These are phyloP conservation scores for Recurvirostra avosetta DNA, from an alignment of 2,113 vertebrate species.

Conservation along the genomic window DNA sequence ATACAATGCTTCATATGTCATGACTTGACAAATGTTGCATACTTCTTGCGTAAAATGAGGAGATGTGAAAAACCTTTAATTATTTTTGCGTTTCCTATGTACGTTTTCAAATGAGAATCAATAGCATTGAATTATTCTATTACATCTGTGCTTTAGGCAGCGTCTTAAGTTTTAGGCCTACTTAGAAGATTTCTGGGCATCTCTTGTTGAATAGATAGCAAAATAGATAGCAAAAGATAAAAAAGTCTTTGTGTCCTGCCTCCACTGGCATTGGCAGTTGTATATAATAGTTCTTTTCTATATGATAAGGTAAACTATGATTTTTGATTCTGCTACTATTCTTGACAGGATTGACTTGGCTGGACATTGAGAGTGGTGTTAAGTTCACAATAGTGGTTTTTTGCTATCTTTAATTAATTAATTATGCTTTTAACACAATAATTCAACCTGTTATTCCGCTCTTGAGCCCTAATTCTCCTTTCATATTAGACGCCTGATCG, in stretches of 20 bases:
- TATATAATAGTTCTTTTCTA: neutral
- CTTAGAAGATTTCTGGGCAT: neutral
- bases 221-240: neutral
- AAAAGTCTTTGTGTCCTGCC: neutral
- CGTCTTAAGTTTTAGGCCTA: neutral
- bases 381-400: neutral
- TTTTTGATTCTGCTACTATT: neutral
- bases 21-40: neutral
- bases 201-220: neutral
- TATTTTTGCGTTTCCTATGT: neutral
- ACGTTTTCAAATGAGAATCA: neutral
- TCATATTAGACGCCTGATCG: accelerated
- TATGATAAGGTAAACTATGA: neutral
- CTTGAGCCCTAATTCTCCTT: neutral
- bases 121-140: too few relatives aligned
- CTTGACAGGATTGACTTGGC: neutral
- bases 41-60: neutral
- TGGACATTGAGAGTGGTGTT: neutral
- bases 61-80: neutral
- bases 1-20: accelerated
- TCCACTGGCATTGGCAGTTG: accelerated
- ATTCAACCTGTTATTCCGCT: neutral
- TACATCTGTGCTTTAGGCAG: neutral
- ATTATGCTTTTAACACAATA: neutral
- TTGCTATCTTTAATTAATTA: neutral